A percentile compares a stretch with the other conserved stretches of the same genome.
Conservation (phyloP, 1,140 invertebrate species). For the Megathymus violae region DNA sequence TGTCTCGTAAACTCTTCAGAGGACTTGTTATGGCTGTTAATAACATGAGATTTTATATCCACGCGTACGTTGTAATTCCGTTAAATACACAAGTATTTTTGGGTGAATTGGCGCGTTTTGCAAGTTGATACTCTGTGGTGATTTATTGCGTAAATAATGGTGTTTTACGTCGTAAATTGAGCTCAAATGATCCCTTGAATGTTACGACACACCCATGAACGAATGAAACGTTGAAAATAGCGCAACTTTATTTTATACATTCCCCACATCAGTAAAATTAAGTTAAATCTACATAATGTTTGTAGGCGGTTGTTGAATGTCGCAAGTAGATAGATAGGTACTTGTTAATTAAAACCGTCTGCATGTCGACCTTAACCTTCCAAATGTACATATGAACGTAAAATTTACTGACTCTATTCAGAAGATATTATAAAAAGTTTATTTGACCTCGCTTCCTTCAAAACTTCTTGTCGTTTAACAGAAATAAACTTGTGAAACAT, state of each 20-base stretch:
- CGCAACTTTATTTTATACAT: not conserved
- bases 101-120: slow-evolving; percentile 16
- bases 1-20: slow-evolving; percentile 23
- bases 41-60: slow-evolving; percentile 33
- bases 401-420: slow-evolving; percentile 6
- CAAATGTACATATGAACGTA: not conserved
- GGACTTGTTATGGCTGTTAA: slow-evolving; percentile 28
- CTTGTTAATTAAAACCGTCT: not conserved
- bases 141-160: slow-evolving; percentile 24
- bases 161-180: slow-evolving; percentile 9
- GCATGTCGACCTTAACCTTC: not conserved
- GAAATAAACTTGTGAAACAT: slow-evolving; percentile 19
- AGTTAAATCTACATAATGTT: not conserved
- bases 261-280: not conserved
- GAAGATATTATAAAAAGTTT: not conserved
- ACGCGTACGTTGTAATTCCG: not conserved
- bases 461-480: too few species aligned
- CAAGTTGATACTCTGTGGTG: slow-evolving; percentile 14
- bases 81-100: slow-evolving; percentile 20
- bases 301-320: not conserved
- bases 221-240: not conserved
- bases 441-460: too few species aligned
- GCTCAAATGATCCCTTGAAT: slow-evolving; percentile 11
- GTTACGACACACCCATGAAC: slow-evolving; percentile 1
- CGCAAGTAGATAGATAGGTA: not conserved